Base-by-base conservation (phyloP, 1,140 invertebrate species). In the Diorhabda carinulata region DNA sequence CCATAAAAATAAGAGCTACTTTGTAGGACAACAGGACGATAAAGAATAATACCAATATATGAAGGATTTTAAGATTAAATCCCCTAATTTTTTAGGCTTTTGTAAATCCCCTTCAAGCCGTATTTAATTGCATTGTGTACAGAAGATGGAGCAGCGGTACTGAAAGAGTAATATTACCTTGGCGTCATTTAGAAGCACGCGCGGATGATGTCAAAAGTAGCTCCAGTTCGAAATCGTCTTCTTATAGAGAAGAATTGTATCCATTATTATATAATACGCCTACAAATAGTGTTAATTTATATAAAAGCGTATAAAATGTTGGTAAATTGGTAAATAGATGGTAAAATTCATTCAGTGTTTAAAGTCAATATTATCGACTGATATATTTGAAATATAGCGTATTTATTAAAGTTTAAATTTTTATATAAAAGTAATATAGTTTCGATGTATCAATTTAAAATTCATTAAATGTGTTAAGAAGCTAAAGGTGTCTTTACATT, bases 61-160 rank as follows among this genome's bases (percentile, higher is more conserved):
- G 1, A 25, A 25, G 25, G 25, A 25, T 25, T 25, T 25, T 25
- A 25, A 25, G 25, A 25, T 25, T 25, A 25, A 25, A 25, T 25
- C 25, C 25, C 25, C 25, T 25, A 25, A 25, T 25, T 25, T 83
- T 85, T 62, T 76, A 93, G 92, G 92, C 91, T 10, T 83, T 91
- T 40, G 84, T 90, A 66, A 93, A 94, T 83, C 92, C 92, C 10
- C 84, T 94, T 67, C 92, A 94, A 84, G 91, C 92, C 9, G 84
- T 93, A 64, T 86, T 93, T 40, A 93, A 94, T 80, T 87, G 87
- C 43, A 75, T 93, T 25, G 91, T 94, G 0, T 93, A 94, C 75
- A 84, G 90, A 69, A 85, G 88, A 74, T 91, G 90, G 88, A 86
- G 81, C 65, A 83, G 80, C 70, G 79, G 79, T 6, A 75, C 78